Evolutionary conservation across 2,797 vertebrate species (phyloP).

Genomic region (Agapornis canus): DNA sequence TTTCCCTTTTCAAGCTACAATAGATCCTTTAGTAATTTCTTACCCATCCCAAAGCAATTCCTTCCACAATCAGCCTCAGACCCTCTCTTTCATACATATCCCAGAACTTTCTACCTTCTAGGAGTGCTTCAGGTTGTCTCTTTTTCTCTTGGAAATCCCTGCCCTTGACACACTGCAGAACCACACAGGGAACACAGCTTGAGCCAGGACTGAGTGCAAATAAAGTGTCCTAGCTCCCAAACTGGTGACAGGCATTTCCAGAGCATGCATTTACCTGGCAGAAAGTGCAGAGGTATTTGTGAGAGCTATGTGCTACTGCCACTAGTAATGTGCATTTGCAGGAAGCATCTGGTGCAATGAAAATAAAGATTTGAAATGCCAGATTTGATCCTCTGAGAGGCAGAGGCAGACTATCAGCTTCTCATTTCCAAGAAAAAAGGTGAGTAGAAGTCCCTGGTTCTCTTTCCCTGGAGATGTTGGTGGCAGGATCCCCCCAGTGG

Average conservation of each 20-base stretch:
- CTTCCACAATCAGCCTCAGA: neutral
- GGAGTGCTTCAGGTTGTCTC: neutral
- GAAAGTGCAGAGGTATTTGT: neutral
- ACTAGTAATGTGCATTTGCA: neutral
- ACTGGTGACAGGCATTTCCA: neutral
- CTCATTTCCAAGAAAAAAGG: neutral
- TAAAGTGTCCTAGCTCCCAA: neutral
- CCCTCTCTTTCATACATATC: neutral
- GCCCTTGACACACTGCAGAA: neutral
- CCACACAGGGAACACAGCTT: neutral
- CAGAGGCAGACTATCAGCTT: neutral
- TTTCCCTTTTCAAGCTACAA: neutral
- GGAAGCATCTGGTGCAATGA: neutral
- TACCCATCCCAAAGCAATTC: neutral
- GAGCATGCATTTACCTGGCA: neutral
- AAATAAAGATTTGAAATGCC: neutral
- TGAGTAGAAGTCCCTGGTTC: neutral
- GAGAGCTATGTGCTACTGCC: neutral
- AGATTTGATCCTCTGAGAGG: neutral
- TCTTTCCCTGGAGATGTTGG: neutral
- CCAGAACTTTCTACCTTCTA: neutral
- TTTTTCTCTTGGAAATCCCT: neutral
- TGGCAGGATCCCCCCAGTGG: neutral
- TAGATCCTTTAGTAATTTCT: neutral
- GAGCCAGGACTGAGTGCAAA: neutral